A percentile compares a stretch with the other conserved stretches of the same genome.
Conservation (phyloP, 2,113 vertebrate genomes). For the Dipodomys merriami region DNA sequence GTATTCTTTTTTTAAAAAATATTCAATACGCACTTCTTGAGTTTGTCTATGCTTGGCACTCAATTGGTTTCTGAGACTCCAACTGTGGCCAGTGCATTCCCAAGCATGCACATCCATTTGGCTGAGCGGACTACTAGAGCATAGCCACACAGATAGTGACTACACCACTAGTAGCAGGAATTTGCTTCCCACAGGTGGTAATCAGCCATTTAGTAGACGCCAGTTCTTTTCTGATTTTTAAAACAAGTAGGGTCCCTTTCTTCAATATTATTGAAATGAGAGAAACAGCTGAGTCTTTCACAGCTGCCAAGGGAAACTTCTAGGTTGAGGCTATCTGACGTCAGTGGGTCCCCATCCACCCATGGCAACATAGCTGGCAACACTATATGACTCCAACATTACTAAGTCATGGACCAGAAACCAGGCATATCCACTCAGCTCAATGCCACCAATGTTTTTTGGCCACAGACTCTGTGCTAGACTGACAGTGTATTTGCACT, state of each 20-base stretch:
- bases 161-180: not conserved
- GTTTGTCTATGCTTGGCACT: not conserved
- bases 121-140: not conserved
- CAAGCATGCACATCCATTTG: not conserved
- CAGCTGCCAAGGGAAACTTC: not conserved
- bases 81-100: not conserved
- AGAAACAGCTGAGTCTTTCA: not conserved
- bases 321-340: not conserved
- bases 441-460: not conserved
- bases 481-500: not conserved
- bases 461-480: not conserved
- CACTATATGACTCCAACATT: not conserved
- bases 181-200: not conserved
- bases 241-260: not conserved
- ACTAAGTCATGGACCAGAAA: not conserved
- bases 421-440: not conserved
- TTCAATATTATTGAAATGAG: not conserved
- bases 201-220: not conserved
- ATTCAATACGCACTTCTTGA: not conserved
- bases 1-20: not conserved
- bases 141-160: not conserved
- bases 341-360: not conserved
- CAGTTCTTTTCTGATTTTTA: not conserved
- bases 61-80: constrained; percentile 18
- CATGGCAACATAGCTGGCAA: not conserved